Evolutionary conservation across 1,140 invertebrate species (phyloP), one percentile per base, ranked within the genome.

Genomic region (Caenorhabditis inopinata): DNA sequence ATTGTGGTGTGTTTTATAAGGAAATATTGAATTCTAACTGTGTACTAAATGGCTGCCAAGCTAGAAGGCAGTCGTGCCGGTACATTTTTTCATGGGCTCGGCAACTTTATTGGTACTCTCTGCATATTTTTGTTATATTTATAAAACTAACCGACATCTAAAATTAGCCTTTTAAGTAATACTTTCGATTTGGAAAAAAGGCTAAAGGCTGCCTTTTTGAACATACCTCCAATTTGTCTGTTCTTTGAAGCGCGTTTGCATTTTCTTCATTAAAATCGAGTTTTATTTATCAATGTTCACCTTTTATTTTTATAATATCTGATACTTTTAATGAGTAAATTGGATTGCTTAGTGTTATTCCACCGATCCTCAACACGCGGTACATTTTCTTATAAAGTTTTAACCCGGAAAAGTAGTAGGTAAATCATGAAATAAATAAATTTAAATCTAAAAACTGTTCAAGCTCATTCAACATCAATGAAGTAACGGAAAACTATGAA

Each of bases 391-490:
- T 16, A 12, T 1, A 21, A 29, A 68, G 12, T 68, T 38, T 18
- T 38, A 9, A 68, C 58, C 2, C 58, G 58, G 18, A 18, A 68
- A 68, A 68, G 58, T 38, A 68, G 58, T 68, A 68, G 58, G 58
- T 68, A 68, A 58, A 58, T 4, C 3, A 11, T 4, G 35, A n/a
- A 32, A 25, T n/a, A 68, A 68, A 18, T 18, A 38, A 68, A 68
- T 11, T 21, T 9, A 68, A 68, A 21, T n/a, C 18, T 14, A 76
- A 35, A 51, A 27, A n/a, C 12, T 35, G 0, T 38, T 79, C 5
- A 35, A 81, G 79, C 23, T 80, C 81, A 1, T 82, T 82, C 38
- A 81, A 82, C n/a, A 48, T 82, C 47, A 79, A 79, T 27, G 35
- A 79, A 21, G 80, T 82, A 16, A 45, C 27, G 1, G 18, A 83